A percentile compares a stretch with the other conserved stretches of the same genome.
phyloP scores from a whole-genome alignment of 1,140 invertebrate genomes.

The Triops longicaudatus region DNA sequence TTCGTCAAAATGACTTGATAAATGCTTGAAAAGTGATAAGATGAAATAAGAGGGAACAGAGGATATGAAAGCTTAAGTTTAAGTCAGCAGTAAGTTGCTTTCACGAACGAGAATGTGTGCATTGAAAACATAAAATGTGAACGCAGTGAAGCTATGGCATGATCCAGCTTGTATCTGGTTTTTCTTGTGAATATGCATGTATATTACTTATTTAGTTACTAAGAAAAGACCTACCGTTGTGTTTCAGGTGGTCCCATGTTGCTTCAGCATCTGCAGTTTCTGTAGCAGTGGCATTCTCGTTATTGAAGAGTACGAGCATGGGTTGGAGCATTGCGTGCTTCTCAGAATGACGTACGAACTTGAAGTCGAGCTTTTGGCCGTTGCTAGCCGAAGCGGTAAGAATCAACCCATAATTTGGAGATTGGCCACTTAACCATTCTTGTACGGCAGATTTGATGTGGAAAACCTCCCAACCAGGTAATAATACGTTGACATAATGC shows the following conservation, averaged over 20 bases:
- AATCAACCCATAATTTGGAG: conserved; percentile 21
- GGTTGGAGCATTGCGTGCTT: conserved; percentile 21
- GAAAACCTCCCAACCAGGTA: conserved; percentile 51
- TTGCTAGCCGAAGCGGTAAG: neutral
- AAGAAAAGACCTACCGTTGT: neutral
- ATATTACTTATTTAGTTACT: neutral
- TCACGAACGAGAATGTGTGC: too few relatives aligned
- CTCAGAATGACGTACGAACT: conserved; percentile 15
- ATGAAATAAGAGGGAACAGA: too few relatives aligned
- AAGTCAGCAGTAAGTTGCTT: too few relatives aligned
- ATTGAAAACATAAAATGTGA: too few relatives aligned
- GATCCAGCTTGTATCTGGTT: too few relatives aligned
- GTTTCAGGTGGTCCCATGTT: neutral
- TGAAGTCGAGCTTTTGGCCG: conserved; percentile 16
- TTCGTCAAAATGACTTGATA: too few relatives aligned
- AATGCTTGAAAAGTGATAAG: too few relatives aligned
- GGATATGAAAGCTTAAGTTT: too few relatives aligned
- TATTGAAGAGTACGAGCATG: conserved; percentile 25
- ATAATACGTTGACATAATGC: conserved; percentile 45
- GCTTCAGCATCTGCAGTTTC: neutral
- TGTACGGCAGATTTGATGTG: conserved; percentile 43
- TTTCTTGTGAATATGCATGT: neutral
- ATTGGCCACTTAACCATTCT: conserved; percentile 41
- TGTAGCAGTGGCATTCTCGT: neutral
- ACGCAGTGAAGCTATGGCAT: too few relatives aligned